Evolutionary conservation across 92 coral and sea anemone genomes (phyloP), one percentile per base, ranked within the genome.

Genomic region (Heteractis magnifica): DNA sequence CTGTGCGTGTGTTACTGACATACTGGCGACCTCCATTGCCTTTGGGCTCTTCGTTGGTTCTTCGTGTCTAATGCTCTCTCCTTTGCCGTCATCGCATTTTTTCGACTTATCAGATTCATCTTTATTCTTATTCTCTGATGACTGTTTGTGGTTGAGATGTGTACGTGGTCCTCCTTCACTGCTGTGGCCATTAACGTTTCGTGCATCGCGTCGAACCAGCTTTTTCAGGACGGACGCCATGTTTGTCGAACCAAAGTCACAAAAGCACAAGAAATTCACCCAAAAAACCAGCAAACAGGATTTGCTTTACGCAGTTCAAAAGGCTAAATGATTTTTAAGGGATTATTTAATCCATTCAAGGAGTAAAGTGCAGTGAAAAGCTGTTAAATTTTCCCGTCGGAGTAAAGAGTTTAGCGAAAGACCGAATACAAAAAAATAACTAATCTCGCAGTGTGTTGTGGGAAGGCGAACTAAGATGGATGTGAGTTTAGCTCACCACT

Each of bases 161-260:
- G 68, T 81, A 34, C 71, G 56, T 14, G 81, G 55, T 68, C 80
- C 86, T 44, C 62, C 81, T 44, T 87, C 86, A 52, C 74, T 52
- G n/a, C 83, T 89, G 78, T 79, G 80, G 16, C 92, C 94, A 75
- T 91, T 90, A 16, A 86, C 83, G 80, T 89, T 93, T 76, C 98
- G 94, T 76, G 94, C 83, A 62, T 93, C 98, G 8, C 94, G 94
- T 50, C 94, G 94, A 34, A 93, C 98, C 48, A 93, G 58, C 78
- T 93, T 93, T 85, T 88, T 83, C 78, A 93, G 86, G 26, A 93
- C 98, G 48, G 98, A 93, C 92, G 98, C 98, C 98, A 93, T 93
- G 75, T 93, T 93, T 68, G 50, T 68, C 73, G 13, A 68, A 68
- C 14, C 73, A 68, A 68, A 68, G 49, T 26, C 23, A 13, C 73